These are phyloP conservation scores for Eptesicus fuscus DNA, from an alignment of 2,113 vertebrate species.

Conservation along the genomic window DNA sequence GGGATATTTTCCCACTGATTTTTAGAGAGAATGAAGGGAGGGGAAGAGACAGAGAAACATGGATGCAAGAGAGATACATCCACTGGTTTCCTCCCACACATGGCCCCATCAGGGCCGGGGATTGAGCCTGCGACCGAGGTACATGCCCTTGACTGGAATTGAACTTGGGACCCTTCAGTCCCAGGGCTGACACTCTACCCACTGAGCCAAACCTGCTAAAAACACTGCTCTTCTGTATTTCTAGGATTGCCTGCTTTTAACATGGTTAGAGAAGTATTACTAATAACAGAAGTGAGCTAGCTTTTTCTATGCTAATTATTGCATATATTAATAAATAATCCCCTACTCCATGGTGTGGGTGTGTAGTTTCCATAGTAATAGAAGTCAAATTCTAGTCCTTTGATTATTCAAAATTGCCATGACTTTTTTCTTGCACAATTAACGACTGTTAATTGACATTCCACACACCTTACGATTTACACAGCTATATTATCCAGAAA, in stretches of 20 bases:
- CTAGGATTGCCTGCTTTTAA: not conserved
- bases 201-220: too few relatives aligned
- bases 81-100: too few relatives aligned
- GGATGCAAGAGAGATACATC: too few relatives aligned
- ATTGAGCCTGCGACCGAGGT: too few relatives aligned
- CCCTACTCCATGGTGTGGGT: not conserved
- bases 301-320: conserved; percentile 30
- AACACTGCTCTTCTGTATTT: not conserved
- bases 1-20: too few relatives aligned
- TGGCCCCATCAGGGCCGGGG: too few relatives aligned
- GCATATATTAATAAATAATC: conserved; percentile 39
- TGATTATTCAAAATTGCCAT: conserved; percentile 47
- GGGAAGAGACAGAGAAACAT: too few relatives aligned
- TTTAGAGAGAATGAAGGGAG: too few relatives aligned
- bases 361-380: conserved; percentile 27
- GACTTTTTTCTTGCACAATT: conserved; percentile 17
- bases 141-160: too few relatives aligned
- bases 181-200: too few relatives aligned
- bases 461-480: not conserved
- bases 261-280: not conserved
- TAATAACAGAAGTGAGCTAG: conserved; percentile 16
- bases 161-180: too few relatives aligned
- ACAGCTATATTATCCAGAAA: conserved; percentile 12
- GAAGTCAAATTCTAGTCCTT: conserved; percentile 48
- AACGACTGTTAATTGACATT: conserved; percentile 53